Conservation (phyloP, 2,888 invertebrate species). For the Villa cingulata region DNA sequence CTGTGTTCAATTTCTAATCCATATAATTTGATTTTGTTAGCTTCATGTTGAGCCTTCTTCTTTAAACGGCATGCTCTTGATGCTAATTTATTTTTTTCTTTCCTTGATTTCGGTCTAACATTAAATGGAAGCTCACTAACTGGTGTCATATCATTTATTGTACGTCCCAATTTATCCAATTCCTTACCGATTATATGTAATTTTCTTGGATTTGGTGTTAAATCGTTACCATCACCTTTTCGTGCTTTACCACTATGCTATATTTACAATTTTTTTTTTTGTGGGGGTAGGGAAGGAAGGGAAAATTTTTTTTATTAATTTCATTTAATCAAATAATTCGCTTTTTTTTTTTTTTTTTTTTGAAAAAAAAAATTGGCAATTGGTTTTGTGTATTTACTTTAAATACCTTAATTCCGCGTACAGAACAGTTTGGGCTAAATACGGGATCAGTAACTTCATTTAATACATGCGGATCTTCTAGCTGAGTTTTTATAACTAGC, state of each 20-base stretch:
- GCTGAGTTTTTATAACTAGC: conserved; percentile 66
- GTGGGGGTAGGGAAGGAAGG: no score
- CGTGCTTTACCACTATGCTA: conserved; percentile 71
- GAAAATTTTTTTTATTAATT: no score
- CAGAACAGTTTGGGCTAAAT: conserved; percentile 82
- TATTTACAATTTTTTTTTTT: no score
- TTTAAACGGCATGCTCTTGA: conserved; percentile 93
- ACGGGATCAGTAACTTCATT: conserved; percentile 91
- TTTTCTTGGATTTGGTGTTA: conserved; percentile 90
- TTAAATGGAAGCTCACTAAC: conserved; percentile 86
- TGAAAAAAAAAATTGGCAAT: neutral
- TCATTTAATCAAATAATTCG: no score
- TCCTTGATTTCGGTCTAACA: conserved; percentile 79
- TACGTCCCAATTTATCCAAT: conserved; percentile 74
- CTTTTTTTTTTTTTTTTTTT: no score
- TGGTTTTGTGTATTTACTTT: conserved; percentile 24
- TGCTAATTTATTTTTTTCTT: conserved; percentile 95
- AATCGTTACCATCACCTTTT: conserved; percentile 94
- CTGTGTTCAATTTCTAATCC: conserved; percentile 91
- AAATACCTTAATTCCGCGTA: conserved; percentile 73
- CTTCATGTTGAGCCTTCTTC: conserved; percentile 98
- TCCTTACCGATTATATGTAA: conserved; percentile 83
- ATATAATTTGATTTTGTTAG: conserved; percentile 89
- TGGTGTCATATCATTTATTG: conserved; percentile 92
- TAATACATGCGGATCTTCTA: conserved; percentile 82